Base-by-base conservation (phyloP, 2,797 vertebrate species). In the Lacerta agilis region DNA sequence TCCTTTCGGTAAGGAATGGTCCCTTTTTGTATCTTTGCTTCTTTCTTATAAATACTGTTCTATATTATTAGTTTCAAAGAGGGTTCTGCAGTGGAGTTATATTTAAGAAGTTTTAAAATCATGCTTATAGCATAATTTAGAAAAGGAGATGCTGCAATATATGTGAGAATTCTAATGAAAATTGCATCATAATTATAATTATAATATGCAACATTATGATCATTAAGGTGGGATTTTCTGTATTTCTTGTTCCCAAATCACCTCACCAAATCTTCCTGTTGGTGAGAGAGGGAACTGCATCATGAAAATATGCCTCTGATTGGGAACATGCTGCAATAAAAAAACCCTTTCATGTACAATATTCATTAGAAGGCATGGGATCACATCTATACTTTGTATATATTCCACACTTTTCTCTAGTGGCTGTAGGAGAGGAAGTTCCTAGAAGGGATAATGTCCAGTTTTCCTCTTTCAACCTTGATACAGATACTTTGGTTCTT, bases 1-100 rank as follows among this genome's bases (percentile, higher is more conserved):
- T 99, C 99, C 43, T 98, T 99, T 94, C 98, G 98, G 99, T 99
- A 96, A 96, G 88, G 86, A 55, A 49, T 45, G 29, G 41, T 18
- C 13, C 38, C 64, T 87, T 79, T 85, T 61, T 58, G 69, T 43
- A 43, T 77, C 43, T 45, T 13, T 36, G 33, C 23, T 20, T 38
- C 43, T 82, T 80, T 8, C 25, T 76, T 90, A 25, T 15, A 77
- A 36, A 43, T 90, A 66, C 66, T 86, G 2, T 76, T 83, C 33
- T 29, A 61, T 25, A 8, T 84, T 25, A 82, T 67, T 38, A 75
- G 0, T 58, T 38, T 86, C 67, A 89, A 55, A 8, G 71, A 36
- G 36, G 45, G 82, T 13, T 81, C 79, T 80, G 79, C 79, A 79
- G 2, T 38, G 7, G 20, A 49, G 2, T 25, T 64, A 25, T n/a